phyloP scores from a whole-genome alignment of 1,140 invertebrate species.

The Pogonomyrmex barbatus region DNA sequence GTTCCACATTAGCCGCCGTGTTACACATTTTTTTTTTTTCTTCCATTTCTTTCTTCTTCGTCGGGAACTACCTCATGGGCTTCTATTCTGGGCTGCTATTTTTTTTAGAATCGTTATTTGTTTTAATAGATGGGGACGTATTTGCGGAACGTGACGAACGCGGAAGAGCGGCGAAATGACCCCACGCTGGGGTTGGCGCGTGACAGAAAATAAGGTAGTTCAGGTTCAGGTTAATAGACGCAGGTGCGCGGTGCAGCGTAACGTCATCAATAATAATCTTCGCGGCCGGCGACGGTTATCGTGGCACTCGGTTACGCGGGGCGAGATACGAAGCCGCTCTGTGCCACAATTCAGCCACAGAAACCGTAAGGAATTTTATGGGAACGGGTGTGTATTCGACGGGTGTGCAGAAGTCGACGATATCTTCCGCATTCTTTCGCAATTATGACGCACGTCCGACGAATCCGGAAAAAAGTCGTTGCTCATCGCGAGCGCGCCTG shows the following conservation, averaged over 20 bases:
- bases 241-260: constrained; percentile 1
- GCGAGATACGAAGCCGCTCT: constrained; percentile 44
- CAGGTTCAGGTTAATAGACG: constrained; percentile 30
- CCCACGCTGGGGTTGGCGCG: neutral
- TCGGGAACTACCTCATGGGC: neutral
- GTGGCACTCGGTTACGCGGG: constrained; percentile 64
- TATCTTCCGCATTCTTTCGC: constrained; percentile 66
- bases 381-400: constrained; percentile 74
- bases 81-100: neutral
- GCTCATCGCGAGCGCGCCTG: neutral
- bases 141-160: neutral
- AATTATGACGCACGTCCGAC: constrained; percentile 50
- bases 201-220: neutral
- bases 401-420: constrained; percentile 28
- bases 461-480: neutral
- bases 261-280: constrained; percentile 65
- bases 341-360: constrained; percentile 77
- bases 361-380: constrained; percentile 83
- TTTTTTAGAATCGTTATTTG: neutral
- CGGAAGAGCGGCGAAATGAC: neutral
- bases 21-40: neutral
- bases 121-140: neutral
- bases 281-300: constrained; percentile 54
- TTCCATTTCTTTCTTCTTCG: neutral
- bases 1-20: neutral